Base-by-base conservation (phyloP, 1,140 invertebrate species). In the Phortica variegata region DNA sequence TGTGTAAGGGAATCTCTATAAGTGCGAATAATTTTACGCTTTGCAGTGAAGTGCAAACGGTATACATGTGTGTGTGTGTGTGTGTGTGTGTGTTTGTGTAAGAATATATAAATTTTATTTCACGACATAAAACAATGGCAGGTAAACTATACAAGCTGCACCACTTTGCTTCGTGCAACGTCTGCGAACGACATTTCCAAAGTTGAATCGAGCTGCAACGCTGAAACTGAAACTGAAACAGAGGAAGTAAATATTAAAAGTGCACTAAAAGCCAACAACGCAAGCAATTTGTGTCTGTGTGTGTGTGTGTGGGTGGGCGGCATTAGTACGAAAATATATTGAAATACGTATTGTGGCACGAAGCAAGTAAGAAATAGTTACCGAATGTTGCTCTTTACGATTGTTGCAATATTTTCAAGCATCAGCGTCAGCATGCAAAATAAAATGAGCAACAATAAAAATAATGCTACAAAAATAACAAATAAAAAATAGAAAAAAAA, bases 41-140 rank as follows among this genome's bases (percentile, higher is more conserved):
- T n/a, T n/a, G n/a, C n/a, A n/a, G n/a, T n/a, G n/a, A n/a, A n/a
- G n/a, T n/a, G n/a, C n/a, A n/a, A n/a, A n/a, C n/a, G n/a, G n/a
- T n/a, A n/a, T n/a, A n/a, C n/a, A n/a, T n/a, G n/a, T n/a, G n/a
- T n/a, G n/a, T n/a, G 19, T 33, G 18, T 32, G 31, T 47, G 38
- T 33, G 16, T 40, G 21, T 41, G 41, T 19, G 15, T 34, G 29
- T 37, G 20, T 49, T 6, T 52, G 20, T 31, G 47, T 32, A 8
- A 31, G 17, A n/a, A 15, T 15, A 8, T 4, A 12, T 12, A 16
- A 15, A 29, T 8, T 17, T 41, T 37, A 32, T 45, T 42, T 32
- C 50, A 21, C 33, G 21, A 49, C 31, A 23, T 54, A 50, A 60
- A 59, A 68, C 63, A 68, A 68, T 63, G 58, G 49, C 54, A 68